phyloP scores from a whole-genome alignment of 1,140 invertebrate genomes.

The Oncopodura yosiiana region DNA sequence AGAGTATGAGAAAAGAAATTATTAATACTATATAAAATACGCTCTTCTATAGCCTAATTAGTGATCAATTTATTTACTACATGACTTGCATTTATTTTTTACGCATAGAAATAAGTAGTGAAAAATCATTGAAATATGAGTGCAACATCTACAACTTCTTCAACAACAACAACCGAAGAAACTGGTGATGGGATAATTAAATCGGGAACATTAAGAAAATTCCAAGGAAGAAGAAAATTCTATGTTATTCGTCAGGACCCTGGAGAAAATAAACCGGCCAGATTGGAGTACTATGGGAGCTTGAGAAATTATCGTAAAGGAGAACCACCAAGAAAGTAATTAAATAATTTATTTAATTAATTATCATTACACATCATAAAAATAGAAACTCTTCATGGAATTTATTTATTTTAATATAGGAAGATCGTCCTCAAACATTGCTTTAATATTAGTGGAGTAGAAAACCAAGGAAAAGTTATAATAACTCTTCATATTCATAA shows the following conservation, averaged over 20 bases:
- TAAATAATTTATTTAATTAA: neutral
- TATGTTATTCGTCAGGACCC: slow-evolving; percentile 68
- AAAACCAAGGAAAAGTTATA: slow-evolving; percentile 73
- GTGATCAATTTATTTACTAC: too few relatives aligned
- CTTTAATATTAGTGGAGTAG: slow-evolving; percentile 71
- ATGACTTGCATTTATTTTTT: too few relatives aligned
- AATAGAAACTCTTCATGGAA: neutral
- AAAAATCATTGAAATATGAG: too few relatives aligned
- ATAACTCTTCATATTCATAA: slow-evolving; percentile 80
- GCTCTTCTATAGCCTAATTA: too few relatives aligned
- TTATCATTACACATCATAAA: neutral
- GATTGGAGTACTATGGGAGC: slow-evolving; percentile 83
- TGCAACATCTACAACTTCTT: too few relatives aligned
- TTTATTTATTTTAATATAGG: slow-evolving; percentile 38
- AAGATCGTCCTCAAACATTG: slow-evolving; percentile 71
- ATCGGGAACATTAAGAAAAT: slow-evolving; percentile 61
- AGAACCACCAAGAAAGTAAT: slow-evolving; percentile 55
- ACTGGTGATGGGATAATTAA: slow-evolving; percentile 55
- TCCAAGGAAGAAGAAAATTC: slow-evolving; percentile 72
- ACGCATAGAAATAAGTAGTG: too few relatives aligned
- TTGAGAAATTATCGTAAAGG: slow-evolving; percentile 76
- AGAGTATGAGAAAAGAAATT: too few relatives aligned
- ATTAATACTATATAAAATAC: too few relatives aligned
- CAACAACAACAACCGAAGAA: neutral
- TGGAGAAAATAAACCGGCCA: slow-evolving; percentile 52